Evolutionary conservation across 2,113 vertebrate genomes (phyloP).

Genomic region (Chionomys nivalis): DNA sequence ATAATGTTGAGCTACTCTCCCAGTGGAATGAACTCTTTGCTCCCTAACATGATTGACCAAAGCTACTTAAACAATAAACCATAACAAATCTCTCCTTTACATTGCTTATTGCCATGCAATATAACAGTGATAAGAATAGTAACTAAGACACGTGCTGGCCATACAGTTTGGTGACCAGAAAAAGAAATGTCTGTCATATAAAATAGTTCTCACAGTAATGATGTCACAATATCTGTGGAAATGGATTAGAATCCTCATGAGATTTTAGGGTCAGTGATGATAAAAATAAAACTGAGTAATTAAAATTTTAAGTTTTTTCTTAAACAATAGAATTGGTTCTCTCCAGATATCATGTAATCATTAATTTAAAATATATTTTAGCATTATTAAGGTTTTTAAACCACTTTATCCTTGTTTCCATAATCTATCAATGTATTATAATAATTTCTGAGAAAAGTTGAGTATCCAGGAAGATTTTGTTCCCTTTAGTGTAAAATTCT

Average conservation of each 20-base stretch:
- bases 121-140: neutral
- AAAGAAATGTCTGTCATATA: neutral
- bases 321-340: neutral
- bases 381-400: constrained; percentile 51
- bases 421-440: constrained; percentile 52
- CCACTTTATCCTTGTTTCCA: neutral
- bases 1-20: neutral
- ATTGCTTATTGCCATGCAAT: neutral
- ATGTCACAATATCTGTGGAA: neutral
- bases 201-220: neutral
- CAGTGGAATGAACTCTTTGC: neutral
- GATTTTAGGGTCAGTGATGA: neutral
- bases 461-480: neutral
- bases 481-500: neutral
- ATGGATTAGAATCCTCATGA: neutral
- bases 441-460: constrained; percentile 1
- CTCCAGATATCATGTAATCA: neutral
- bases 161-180: neutral
- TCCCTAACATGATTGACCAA: neutral
- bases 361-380: constrained; percentile 64
- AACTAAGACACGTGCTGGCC: neutral
- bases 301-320: neutral
- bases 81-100: neutral
- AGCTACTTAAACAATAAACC: neutral
- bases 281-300: neutral